These are phyloP conservation scores for Drosophila funebris DNA, from an alignment of 1,140 invertebrate genomes.

Conservation along the genomic window DNA sequence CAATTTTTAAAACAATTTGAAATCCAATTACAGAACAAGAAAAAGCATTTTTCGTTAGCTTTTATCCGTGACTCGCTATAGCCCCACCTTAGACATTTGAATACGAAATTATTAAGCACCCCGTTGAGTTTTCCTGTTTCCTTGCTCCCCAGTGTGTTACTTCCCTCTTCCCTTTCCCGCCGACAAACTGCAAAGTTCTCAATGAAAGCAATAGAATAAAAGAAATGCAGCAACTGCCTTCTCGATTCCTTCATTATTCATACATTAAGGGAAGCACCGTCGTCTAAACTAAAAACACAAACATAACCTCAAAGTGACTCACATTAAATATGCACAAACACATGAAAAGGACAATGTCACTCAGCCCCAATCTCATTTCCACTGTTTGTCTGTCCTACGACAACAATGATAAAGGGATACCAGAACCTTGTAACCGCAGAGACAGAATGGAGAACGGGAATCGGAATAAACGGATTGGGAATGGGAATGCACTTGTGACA, in stretches of 20 bases:
- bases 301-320: constrained; percentile 59
- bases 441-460: not conserved
- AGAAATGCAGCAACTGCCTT: constrained; percentile 10
- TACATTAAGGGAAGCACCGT: constrained; percentile 9
- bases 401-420: constrained; percentile 14
- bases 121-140: constrained; percentile 28
- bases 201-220: not conserved
- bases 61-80: constrained; percentile 30
- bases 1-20: constrained; percentile 74
- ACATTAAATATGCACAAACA: constrained; percentile 66
- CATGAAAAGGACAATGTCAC: constrained; percentile 63
- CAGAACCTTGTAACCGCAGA: constrained; percentile 44
- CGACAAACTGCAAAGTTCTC: constrained; percentile 20
- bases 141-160: constrained; percentile 28
- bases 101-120: constrained; percentile 59
- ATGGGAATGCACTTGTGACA: constrained; percentile 36
- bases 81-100: constrained; percentile 24
- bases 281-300: constrained; percentile 40
- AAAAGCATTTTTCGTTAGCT: constrained; percentile 71
- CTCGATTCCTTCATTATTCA: constrained; percentile 2
- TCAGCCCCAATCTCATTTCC: not conserved
- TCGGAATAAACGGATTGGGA: not conserved
- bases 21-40: constrained; percentile 77
- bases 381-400: constrained; percentile 42
- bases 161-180: constrained; percentile 26